Conservation (phyloP, 2,797 vertebrate genomes). For the Fringilla coelebs region DNA sequence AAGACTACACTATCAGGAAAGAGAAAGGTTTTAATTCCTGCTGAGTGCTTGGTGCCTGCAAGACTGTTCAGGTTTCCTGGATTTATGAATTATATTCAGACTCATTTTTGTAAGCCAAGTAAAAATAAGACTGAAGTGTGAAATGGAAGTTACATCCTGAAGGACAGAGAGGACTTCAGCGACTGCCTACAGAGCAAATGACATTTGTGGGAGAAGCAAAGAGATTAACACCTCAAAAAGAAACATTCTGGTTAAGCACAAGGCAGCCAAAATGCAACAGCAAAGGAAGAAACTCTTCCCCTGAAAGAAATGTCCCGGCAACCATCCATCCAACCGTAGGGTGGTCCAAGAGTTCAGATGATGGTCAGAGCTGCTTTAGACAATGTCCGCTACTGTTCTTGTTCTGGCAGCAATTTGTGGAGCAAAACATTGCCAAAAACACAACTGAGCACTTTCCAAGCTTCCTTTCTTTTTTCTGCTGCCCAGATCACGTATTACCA, state of each 20-base stretch:
- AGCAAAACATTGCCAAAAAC: conserved; percentile 53
- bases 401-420: conserved; percentile 26
- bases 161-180: conserved; percentile 43
- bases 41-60: conserved; percentile 21
- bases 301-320: conserved; percentile 37
- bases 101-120: conserved; percentile 10
- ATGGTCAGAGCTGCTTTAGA: conserved; percentile 36
- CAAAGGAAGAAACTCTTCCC: conserved; percentile 34
- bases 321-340: conserved; percentile 39
- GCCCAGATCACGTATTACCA: conserved; percentile 22
- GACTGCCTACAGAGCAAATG: conserved; percentile 13
- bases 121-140: conserved; percentile 43
- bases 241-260: conserved; percentile 17
- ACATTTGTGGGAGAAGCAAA: conserved; percentile 34
- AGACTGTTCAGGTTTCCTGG: conserved; percentile 21
- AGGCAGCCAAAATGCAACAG: conserved; percentile 12
- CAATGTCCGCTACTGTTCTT: conserved; percentile 59
- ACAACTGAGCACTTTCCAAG: conserved; percentile 22
- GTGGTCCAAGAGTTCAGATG: conserved; percentile 53
- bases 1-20: neutral
- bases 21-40: neutral
- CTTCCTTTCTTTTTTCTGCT: conserved; percentile 44
- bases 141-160: conserved; percentile 42
- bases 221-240: conserved; percentile 51
- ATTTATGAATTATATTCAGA: conserved; percentile 41